phyloP scores from a whole-genome alignment of 2,113 vertebrate species.

The Pygoscelis adeliae region DNA sequence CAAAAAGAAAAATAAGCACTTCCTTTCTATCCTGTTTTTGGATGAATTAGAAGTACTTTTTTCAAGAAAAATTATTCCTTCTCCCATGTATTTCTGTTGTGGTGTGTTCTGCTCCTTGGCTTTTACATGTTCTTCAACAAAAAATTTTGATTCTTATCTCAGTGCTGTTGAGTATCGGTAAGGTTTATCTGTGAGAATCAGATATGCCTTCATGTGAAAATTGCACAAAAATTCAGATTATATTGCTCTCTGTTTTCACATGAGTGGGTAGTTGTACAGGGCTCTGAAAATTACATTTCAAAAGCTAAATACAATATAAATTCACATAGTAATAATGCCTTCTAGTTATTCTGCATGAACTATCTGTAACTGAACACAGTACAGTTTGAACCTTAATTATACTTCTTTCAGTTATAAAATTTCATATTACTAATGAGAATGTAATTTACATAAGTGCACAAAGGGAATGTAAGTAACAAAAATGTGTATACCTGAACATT shows the following conservation, averaged over 20 bases:
- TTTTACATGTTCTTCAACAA: neutral
- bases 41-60: neutral
- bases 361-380: neutral
- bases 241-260: neutral
- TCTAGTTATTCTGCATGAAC: neutral
- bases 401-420: neutral
- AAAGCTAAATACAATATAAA: neutral
- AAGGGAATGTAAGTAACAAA: neutral
- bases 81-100: neutral
- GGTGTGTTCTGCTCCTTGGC: rapidly evolving
- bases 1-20: rapidly evolving
- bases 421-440: neutral
- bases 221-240: neutral
- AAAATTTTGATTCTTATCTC: neutral
- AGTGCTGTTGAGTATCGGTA: neutral
- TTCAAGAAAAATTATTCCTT: neutral
- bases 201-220: neutral
- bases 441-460: neutral
- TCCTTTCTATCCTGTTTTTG: neutral
- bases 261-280: neutral
- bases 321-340: neutral
- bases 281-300: neutral
- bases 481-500: neutral
- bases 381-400: neutral
- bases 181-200: neutral